phyloP scores from a whole-genome alignment of 1,140 invertebrate genomes.

The Drosophila athabasca region DNA sequence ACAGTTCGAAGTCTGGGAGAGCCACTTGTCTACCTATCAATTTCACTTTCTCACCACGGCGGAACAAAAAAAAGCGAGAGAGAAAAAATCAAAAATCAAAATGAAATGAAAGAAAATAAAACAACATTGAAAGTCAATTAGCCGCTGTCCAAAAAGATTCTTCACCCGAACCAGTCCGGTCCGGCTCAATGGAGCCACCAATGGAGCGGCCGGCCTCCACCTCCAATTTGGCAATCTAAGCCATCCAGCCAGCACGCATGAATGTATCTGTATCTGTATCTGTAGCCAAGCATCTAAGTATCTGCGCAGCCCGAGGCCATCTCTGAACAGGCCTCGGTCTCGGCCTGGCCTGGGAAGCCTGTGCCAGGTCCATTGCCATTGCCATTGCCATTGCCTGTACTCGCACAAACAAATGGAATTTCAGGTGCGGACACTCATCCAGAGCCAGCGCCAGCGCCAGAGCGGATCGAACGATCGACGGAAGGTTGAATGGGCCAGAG shows the following conservation, averaged over 20 bases:
- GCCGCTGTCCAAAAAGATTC: constrained; percentile 69
- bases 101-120: constrained; percentile 35
- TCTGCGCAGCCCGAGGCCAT: constrained; percentile 2
- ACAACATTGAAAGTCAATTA: constrained; percentile 80
- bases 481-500: constrained; percentile 1
- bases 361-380: constrained; percentile 7
- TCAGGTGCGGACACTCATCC: constrained; percentile 23
- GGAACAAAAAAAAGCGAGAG: neutral
- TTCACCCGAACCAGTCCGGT: constrained; percentile 40
- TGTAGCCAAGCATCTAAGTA: constrained; percentile 7
- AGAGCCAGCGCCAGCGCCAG: neutral
- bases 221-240: constrained; percentile 29
- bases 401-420: constrained; percentile 23
- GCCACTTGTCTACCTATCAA: constrained; percentile 67
- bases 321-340: constrained; percentile 13
- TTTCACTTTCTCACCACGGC: constrained; percentile 71
- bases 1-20: constrained; percentile 27
- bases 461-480: constrained; percentile 3
- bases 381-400: constrained; percentile 17
- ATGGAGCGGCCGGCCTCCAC: constrained; percentile 2
- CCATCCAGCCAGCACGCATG: constrained; percentile 20
- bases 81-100: neutral
- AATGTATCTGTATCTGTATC: constrained; percentile 8
- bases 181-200: neutral
- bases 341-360: constrained; percentile 12